phyloP scores from a whole-genome alignment of 2,113 vertebrate species.

The Mola mola region DNA sequence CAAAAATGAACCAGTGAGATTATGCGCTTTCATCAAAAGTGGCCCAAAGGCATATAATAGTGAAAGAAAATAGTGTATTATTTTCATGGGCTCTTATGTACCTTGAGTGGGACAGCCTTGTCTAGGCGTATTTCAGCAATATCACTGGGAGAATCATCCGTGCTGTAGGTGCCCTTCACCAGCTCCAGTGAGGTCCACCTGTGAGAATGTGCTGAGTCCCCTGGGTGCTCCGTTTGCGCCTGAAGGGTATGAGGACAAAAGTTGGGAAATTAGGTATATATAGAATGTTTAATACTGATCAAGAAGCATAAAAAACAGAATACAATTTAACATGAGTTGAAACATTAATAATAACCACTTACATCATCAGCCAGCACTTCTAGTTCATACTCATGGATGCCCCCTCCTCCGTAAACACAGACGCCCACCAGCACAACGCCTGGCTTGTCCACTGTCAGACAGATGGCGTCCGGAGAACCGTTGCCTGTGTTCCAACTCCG shows the following conservation, averaged over 20 bases:
- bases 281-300: background rate
- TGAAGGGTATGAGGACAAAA: constrained; percentile 26
- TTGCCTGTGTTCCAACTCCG: constrained; percentile 99
- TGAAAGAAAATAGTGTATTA: background rate
- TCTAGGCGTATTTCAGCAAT: constrained; percentile 97
- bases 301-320: background rate
- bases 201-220: constrained; percentile 95
- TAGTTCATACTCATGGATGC: constrained; percentile 97
- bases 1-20: background rate
- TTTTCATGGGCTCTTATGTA: constrained; percentile 52
- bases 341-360: constrained; percentile 64
- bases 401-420: constrained; percentile 97
- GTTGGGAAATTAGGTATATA: background rate
- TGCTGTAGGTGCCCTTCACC: constrained; percentile 98
- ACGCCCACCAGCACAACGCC: constrained; percentile 96
- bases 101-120: constrained; percentile 97
- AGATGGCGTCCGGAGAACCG: constrained; percentile 97
- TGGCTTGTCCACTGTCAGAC: constrained; percentile 95
- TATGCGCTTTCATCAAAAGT: background rate
- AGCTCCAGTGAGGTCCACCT: constrained; percentile 97
- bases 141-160: constrained; percentile 96
- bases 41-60: background rate
- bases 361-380: constrained; percentile 98
- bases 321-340: background rate
- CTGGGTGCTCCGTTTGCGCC: constrained; percentile 93